These are phyloP conservation scores for Erebia ligea DNA, from an alignment of 2,888 invertebrate genomes.

Conservation along the genomic window DNA sequence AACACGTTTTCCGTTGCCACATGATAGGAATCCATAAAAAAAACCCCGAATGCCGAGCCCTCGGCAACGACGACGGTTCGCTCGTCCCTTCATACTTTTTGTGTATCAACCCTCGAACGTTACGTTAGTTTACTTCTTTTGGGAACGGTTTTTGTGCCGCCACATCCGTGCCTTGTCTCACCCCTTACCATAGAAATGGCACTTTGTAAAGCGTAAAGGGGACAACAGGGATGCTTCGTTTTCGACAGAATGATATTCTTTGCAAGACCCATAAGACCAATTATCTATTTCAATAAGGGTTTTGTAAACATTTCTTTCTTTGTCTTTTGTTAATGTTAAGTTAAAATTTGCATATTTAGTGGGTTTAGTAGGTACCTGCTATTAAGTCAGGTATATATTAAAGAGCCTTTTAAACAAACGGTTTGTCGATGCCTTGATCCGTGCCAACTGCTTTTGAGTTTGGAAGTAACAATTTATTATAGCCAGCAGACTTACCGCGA, in stretches of 20 bases:
- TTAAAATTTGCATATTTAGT: neutral
- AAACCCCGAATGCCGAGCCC: constrained; percentile 59
- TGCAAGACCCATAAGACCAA: constrained; percentile 5
- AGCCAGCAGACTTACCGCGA: too few relatives aligned
- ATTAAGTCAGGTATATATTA: neutral
- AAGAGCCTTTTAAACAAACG: neutral
- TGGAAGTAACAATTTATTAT: too few relatives aligned
- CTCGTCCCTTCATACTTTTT: constrained; percentile 68
- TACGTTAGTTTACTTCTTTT: constrained; percentile 42
- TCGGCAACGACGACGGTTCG: constrained; percentile 43
- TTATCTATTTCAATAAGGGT: neutral
- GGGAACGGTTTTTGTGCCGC: constrained; percentile 47
- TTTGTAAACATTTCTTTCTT: neutral
- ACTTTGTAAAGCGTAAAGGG: constrained; percentile 26
- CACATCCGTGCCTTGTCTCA: constrained; percentile 33
- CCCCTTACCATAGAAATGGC: constrained; percentile 38
- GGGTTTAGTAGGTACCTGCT: neutral
- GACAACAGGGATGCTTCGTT: constrained; percentile 25
- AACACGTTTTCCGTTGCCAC: constrained; percentile 22
- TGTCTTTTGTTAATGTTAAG: neutral
- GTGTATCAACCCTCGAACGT: constrained; percentile 48
- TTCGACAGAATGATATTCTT: constrained; percentile 12
- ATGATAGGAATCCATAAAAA: constrained; percentile 62
- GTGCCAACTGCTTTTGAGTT: too few relatives aligned
- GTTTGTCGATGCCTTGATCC: neutral